Evolutionary conservation across 2,797 vertebrate species (phyloP), one percentile per base, ranked within the genome.

Genomic region (Gobionotothen gibberifrons): DNA sequence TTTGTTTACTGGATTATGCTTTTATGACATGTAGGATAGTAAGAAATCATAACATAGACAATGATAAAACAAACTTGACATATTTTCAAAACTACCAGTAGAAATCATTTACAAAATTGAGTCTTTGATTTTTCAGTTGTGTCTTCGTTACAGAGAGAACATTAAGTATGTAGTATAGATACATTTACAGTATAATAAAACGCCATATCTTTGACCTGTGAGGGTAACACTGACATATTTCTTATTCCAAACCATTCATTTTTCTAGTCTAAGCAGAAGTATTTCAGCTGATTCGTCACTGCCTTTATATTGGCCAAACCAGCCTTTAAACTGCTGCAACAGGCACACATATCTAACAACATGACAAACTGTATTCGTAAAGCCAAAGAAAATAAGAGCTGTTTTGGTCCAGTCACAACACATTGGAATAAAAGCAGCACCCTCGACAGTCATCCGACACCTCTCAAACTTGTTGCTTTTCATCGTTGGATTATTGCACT

Each of bases 101-200:
- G 78, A 89, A 90, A 88, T 85, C 57, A 81, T 90, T 87, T 89
- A 92, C 83, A 92, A 93, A 92, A 87, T 62, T 56, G 83, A 79
- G 75, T 87, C 79, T 72, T 72, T 79, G 81, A 62, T 74, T 76
- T 79, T 87, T 82, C 75, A 59, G 55, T 75, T 72, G 81, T 82
- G 76, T 85, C 78, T 82, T 85, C 19, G 74, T 84, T 79, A 85
- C 84, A 83, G 79, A 82, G 72, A 85, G 42, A 91, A 90, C 89
- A 87, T 86, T 85, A 82, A 86, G 72, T 60, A 75, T 84, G 79
- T 85, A 81, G 82, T 86, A 89, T 82, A 85, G 82, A 47, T 81
- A 90, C 87, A 90, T 88, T 83, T 87, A 92, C 87, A 89, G 52
- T 57, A 88, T 88, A 86, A 75, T 90, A 79, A 90, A 90, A 85